Conservation (phyloP, 1,140 invertebrate species). For the Heliconius melpomene region DNA sequence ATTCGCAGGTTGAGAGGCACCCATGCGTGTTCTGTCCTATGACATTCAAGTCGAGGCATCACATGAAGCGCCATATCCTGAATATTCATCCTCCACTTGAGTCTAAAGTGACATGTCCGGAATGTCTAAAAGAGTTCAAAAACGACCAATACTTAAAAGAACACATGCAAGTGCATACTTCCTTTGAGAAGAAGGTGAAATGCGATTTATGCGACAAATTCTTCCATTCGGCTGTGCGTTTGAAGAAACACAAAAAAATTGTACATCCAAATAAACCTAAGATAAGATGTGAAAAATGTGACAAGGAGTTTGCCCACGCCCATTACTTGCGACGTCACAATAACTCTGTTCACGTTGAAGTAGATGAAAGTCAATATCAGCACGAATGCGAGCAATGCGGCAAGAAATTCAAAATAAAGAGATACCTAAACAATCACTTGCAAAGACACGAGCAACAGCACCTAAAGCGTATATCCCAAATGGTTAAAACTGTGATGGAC, state of each 20-base stretch:
- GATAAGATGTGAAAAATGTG: constrained; percentile 68
- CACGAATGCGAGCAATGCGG: constrained; percentile 70
- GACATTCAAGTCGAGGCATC: constrained; percentile 71
- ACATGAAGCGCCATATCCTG: constrained; percentile 71
- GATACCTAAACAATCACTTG: constrained; percentile 70
- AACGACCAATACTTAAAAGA: constrained; percentile 75
- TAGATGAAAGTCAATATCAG: constrained; percentile 65
- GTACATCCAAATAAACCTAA: constrained; percentile 72
- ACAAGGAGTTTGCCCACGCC: constrained; percentile 71
- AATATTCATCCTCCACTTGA: constrained; percentile 76
- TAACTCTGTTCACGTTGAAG: constrained; percentile 69
- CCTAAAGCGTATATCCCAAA: constrained; percentile 70
- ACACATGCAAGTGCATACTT: constrained; percentile 74
- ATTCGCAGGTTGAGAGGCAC: constrained; percentile 62
- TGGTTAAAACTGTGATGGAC: constrained; percentile 72
- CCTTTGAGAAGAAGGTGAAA: constrained; percentile 65
- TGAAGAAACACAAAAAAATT: constrained; percentile 76
- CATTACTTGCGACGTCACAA: constrained; percentile 69
- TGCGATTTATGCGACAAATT: constrained; percentile 73
- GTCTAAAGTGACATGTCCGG: constrained; percentile 70
- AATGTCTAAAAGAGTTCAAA: constrained; percentile 74
- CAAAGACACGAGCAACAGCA: constrained; percentile 73
- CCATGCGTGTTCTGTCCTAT: constrained; percentile 71
- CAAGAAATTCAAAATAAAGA: constrained; percentile 71
- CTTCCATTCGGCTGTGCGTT: constrained; percentile 68